Percentiles rank a stretch among this genome's conserved stretches.
These are phyloP conservation scores for Muscicapa comitata DNA, from an alignment of 2,797 vertebrate genomes.

Conservation along the genomic window DNA sequence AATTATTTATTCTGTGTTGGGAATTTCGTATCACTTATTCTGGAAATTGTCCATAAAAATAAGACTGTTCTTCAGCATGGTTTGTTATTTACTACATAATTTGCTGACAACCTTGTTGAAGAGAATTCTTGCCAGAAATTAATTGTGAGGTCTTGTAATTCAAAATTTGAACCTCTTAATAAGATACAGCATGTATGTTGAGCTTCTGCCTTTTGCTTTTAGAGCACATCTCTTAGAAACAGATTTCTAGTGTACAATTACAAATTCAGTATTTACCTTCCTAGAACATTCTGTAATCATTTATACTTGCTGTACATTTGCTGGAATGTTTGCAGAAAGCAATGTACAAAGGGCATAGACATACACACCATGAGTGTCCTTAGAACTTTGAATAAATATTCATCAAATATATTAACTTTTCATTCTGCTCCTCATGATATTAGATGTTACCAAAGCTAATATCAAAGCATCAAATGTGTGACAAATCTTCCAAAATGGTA, in stretches of 20 bases:
- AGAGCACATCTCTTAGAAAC: background rate
- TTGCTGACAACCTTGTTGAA: background rate
- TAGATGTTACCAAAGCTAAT: constrained; percentile 37
- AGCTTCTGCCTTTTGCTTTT: background rate
- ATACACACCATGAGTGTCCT: background rate
- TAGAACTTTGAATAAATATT: constrained; percentile 44
- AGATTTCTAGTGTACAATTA: background rate
- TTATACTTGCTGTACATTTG: background rate
- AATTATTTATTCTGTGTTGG: background rate
- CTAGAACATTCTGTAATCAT: constrained; percentile 6
- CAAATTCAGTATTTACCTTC: constrained; percentile 21
- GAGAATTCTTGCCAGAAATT: background rate
- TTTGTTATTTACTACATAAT: background rate
- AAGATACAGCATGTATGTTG: background rate
- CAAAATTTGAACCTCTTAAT: background rate
- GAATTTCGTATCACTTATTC: background rate
- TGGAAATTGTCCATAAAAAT: background rate
- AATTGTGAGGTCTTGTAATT: background rate
- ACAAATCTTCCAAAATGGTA: background rate
- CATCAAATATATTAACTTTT: constrained; percentile 12
- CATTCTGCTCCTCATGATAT: background rate
- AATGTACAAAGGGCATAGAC: constrained; percentile 8
- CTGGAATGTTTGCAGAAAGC: constrained; percentile 37
- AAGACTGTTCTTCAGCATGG: background rate
- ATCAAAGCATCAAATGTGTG: background rate